phyloP scores from a whole-genome alignment of 2,113 vertebrate species.

The Poicephalus gulielmi region DNA sequence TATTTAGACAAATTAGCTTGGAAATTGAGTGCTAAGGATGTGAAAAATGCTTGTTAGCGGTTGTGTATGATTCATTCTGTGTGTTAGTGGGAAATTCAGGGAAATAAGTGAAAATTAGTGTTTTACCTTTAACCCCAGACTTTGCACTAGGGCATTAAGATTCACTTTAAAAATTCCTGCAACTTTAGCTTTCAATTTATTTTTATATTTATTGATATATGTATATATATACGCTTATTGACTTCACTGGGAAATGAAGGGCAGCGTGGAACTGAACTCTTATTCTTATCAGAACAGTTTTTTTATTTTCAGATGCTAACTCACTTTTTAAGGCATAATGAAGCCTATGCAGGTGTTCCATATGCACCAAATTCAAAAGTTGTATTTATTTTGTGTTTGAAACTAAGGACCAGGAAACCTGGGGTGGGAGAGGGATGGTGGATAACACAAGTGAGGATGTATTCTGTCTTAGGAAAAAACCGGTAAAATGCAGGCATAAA shows the following conservation, averaged over 20 bases:
- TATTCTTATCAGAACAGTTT: neutral
- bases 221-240: neutral
- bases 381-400: neutral
- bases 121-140: neutral
- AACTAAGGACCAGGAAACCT: neutral
- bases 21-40: neutral
- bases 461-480: neutral
- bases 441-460: neutral
- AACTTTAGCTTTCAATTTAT: neutral
- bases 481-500: neutral
- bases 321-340: neutral
- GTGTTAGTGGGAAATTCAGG: neutral
- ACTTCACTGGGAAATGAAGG: neutral
- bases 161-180: neutral
- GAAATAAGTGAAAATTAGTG: neutral
- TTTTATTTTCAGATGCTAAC: neutral
- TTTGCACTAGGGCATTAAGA: neutral
- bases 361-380: neutral
- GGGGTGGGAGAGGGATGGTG: neutral
- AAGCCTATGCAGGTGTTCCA: neutral
- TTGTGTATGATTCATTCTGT: neutral
- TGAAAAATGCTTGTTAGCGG: neutral
- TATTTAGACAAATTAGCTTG: neutral
- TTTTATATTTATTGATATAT: neutral
- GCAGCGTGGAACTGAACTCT: neutral